Evolutionary conservation across 1,140 invertebrate species (phyloP).

Genomic region (Panagrolaimus sp.): DNA sequence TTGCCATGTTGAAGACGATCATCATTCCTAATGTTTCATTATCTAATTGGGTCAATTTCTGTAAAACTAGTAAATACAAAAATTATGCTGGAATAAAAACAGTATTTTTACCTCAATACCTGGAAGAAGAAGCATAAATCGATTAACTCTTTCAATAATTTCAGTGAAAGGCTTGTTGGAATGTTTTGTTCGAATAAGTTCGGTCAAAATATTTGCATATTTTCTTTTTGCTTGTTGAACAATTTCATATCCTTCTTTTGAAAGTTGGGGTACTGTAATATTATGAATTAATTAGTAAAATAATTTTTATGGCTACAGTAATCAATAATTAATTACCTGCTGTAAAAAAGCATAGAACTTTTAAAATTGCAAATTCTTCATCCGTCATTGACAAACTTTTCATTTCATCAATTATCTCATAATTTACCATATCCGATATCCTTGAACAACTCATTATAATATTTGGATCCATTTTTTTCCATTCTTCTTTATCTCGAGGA

Average conservation of each 20-base stretch:
- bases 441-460: neutral
- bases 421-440: neutral
- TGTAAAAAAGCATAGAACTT: conserved; percentile 36
- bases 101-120: conserved; percentile 19
- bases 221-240: conserved; percentile 24
- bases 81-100: neutral
- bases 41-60: conserved; percentile 28
- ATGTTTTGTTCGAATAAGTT: conserved; percentile 20
- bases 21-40: conserved; percentile 32
- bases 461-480: neutral
- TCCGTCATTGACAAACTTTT: conserved; percentile 17
- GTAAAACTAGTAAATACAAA: neutral
- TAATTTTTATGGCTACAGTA: too few species aligned
- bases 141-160: conserved; percentile 30
- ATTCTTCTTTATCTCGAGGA: neutral
- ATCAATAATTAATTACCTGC: conserved; percentile 29
- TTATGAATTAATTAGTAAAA: too few species aligned
- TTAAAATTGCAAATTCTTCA: conserved; percentile 33
- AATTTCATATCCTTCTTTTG: conserved; percentile 18
- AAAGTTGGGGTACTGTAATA: conserved; percentile 18
- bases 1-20: conserved; percentile 27
- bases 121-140: conserved; percentile 26
- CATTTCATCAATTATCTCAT: conserved; percentile 15
- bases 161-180: neutral
- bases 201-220: conserved; percentile 25